These are phyloP conservation scores for Tribolium castaneum DNA, from an alignment of 1,140 invertebrate species.

Conservation along the genomic window DNA sequence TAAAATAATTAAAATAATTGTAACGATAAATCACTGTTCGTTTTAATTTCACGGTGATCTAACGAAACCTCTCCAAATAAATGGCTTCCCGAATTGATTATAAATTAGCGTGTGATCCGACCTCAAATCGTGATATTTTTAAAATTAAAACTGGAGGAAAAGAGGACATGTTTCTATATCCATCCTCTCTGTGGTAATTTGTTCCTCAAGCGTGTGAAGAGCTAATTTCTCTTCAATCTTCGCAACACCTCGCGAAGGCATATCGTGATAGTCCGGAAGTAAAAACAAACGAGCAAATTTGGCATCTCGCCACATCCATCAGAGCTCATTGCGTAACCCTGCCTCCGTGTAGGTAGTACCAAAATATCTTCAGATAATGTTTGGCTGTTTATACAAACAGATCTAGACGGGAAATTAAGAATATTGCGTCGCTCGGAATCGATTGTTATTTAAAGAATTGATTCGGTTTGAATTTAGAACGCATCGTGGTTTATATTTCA, in stretches of 20 bases:
- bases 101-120: slow-evolving; percentile 11
- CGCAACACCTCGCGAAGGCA: background rate
- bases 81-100: background rate
- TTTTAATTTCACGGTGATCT: background rate
- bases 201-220: background rate
- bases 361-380: slow-evolving; percentile 57
- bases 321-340: slow-evolving; percentile 42
- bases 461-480: slow-evolving; percentile 11
- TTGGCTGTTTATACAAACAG: slow-evolving; percentile 48
- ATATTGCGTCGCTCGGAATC: slow-evolving; percentile 15
- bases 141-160: background rate
- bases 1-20: slow-evolving; percentile 41
- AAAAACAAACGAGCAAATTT: slow-evolving; percentile 37
- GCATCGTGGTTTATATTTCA: background rate
- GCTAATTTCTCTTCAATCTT: slow-evolving; percentile 19
- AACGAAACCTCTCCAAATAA: background rate
- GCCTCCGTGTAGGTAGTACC: background rate
- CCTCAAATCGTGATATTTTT: slow-evolving; percentile 7
- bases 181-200: background rate
- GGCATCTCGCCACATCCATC: slow-evolving; percentile 16
- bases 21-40: background rate
- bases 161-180: background rate
- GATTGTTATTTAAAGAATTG: slow-evolving; percentile 6
- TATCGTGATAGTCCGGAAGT: slow-evolving; percentile 36
- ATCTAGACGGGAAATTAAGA: slow-evolving; percentile 4